Percentiles rank a stretch among this genome's conserved stretches.
phyloP scores from a whole-genome alignment of 2,113 vertebrate genomes.

The Balaeniceps rex region DNA sequence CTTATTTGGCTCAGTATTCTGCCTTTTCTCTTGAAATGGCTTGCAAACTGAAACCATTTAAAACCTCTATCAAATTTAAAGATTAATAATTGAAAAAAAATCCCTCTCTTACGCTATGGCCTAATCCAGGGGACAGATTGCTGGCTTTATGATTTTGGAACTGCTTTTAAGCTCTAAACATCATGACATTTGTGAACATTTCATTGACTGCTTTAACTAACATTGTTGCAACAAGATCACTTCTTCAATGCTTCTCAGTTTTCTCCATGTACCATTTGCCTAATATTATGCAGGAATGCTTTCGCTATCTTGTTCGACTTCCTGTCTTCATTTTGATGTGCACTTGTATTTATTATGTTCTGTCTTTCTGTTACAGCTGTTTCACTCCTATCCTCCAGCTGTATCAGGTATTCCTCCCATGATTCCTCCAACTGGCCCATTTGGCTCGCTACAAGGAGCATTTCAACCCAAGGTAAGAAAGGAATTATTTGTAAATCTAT shows the following conservation, averaged over 20 bases:
- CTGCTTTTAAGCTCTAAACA: conserved; percentile 76
- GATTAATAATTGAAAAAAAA: conserved; percentile 40
- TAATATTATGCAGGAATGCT: neutral
- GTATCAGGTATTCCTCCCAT: conserved; percentile 95
- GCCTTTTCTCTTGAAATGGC: conserved; percentile 26
- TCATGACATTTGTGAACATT: conserved; percentile 71
- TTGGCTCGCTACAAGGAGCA: conserved; percentile 95
- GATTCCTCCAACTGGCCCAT: conserved; percentile 94
- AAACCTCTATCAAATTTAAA: conserved; percentile 53
- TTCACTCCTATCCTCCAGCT: conserved; percentile 94
- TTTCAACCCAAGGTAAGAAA: conserved; percentile 94
- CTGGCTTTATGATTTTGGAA: conserved; percentile 70
- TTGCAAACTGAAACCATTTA: conserved; percentile 40
- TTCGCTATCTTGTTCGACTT: neutral
- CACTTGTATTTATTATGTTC: neutral
- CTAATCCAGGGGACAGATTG: conserved; percentile 58
- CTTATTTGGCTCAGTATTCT: conserved; percentile 43
- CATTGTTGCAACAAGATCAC: conserved; percentile 43
- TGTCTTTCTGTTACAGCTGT: conserved; percentile 82
- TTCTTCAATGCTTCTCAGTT: conserved; percentile 29
- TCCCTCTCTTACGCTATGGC: neutral
- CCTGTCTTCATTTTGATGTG: neutral
- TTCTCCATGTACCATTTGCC: conserved; percentile 44
- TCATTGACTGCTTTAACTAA: conserved; percentile 68
- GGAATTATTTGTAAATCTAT: neutral